Conservation (phyloP, 2,113 vertebrate genomes). For the Micronycteris hirsuta region DNA sequence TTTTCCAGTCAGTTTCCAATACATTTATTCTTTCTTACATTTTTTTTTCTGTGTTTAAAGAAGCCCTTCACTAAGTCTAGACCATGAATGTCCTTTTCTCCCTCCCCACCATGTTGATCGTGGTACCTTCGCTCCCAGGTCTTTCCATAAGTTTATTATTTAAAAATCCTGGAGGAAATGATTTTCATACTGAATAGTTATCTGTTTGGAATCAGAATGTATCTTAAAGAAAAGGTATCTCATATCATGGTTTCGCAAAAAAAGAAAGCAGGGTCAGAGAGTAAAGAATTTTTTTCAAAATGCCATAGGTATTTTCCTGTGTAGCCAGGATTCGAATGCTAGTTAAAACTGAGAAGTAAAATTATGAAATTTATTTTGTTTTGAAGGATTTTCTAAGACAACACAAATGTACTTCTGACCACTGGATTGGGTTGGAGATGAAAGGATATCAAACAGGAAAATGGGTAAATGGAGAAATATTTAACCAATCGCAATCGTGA, state of each 20-base stretch:
- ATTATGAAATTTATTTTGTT: not conserved
- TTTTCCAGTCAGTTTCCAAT: not conserved
- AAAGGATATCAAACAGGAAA: not conserved
- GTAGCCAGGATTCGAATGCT: not conserved
- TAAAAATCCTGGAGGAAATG: not conserved
- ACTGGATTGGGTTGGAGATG: conserved; percentile 1
- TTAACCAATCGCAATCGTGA: not conserved
- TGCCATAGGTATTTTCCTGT: not conserved
- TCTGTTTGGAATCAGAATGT: not conserved
- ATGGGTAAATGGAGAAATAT: not conserved
- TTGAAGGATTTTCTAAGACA: not conserved
- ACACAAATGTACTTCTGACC: not conserved
- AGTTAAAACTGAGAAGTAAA: not conserved
- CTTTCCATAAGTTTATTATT: not conserved
- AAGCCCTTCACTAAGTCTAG: not conserved
- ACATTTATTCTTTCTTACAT: not conserved
- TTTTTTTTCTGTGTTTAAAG: not conserved
- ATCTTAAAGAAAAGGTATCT: not conserved
- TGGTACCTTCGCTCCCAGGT: not conserved
- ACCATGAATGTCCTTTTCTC: not conserved
- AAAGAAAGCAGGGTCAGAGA: not conserved
- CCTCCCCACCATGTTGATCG: not conserved
- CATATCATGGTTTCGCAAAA: not conserved
- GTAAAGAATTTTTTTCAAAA: not conserved
- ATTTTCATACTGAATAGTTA: not conserved